Conservation (phyloP, 1,140 invertebrate genomes). For the Drosophila pseudoobscura region DNA sequence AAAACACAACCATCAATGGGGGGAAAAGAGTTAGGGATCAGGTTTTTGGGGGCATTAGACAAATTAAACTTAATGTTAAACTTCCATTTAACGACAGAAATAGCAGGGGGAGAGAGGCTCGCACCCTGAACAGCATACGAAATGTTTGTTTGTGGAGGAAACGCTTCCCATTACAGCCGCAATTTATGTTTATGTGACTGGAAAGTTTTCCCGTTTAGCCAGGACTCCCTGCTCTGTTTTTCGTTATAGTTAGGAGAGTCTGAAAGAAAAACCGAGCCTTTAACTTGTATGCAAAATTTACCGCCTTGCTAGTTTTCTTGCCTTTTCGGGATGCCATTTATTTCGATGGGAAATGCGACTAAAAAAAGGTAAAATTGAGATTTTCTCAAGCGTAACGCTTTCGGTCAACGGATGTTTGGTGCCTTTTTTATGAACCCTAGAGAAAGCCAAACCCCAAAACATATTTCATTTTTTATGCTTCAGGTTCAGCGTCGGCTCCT, state of each 20-base stretch:
- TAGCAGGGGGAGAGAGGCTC: too few species aligned
- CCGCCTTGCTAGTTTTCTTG: slow-evolving; percentile 51
- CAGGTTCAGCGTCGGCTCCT: background rate
- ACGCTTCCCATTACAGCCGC: slow-evolving; percentile 61
- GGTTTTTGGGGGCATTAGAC: slow-evolving; percentile 54
- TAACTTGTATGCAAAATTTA: slow-evolving; percentile 69
- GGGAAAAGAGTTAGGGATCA: slow-evolving; percentile 36
- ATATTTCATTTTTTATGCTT: slow-evolving; percentile 76
- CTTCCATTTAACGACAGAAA: slow-evolving; percentile 35
- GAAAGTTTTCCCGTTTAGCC: slow-evolving; percentile 56
- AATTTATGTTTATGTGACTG: slow-evolving; percentile 81
- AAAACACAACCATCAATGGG: background rate
- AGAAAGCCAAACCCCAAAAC: slow-evolving; percentile 43
- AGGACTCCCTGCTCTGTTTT: slow-evolving; percentile 17
- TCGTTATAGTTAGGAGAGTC: slow-evolving; percentile 71
- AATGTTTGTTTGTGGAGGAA: slow-evolving; percentile 25
- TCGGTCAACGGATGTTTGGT: slow-evolving; percentile 40
- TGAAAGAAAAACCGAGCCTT: slow-evolving; percentile 30
- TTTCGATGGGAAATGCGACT: slow-evolving; percentile 14
- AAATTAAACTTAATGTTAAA: slow-evolving; percentile 74
- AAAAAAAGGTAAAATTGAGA: slow-evolving; percentile 51
- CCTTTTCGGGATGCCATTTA: slow-evolving; percentile 56
- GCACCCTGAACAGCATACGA: slow-evolving; percentile 31
- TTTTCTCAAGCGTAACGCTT: slow-evolving; percentile 49
- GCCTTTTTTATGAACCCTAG: slow-evolving; percentile 55